Base-by-base conservation (phyloP, 2,888 invertebrate genomes). In the Cynaeus angustus region DNA sequence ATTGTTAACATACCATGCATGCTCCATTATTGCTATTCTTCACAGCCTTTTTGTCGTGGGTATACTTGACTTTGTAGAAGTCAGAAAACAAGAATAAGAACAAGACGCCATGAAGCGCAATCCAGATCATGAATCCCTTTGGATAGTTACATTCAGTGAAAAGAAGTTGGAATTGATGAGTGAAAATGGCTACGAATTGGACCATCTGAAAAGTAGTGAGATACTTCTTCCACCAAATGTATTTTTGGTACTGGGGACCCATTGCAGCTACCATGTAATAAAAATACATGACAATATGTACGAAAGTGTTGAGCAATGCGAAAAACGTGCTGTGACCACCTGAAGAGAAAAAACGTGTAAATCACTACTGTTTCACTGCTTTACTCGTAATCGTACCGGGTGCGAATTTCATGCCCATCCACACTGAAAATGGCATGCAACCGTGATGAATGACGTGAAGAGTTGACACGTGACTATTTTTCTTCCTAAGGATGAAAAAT, bases 251-350 rank as follows among this genome's bases (percentile, higher is more conserved):
- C 82, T 90, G 87, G 43, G 97, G 97, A 59, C 98, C 98, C 91
- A 97, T 92, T 16, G 97, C 97, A 3, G 98, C 91, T 72, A 98
- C 89, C 92, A 97, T 96, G 85, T 98, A 98, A 86, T 98, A 98
- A 86, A 94, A 94, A 86, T 98, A 98, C 98, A 98, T 98, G 74
- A 98, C 90, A 81, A 98, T 94, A 86, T 98, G 98, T 70, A 98
- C 97, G 84, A 97, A 96, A 1, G 96, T 93, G 86, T 98, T 98
- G 79, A 97, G 89, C 78, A 97, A 88, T 33, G 97, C 94, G 85
- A 98, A 98, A 89, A 98, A 98, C 68, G 98, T 97, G 85, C 96
- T 96, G 88, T 98, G 97, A 45, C 98, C 97, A 86, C 97, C 97
- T 62, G 14, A 16, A 61, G 37, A 9, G 13, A 56, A 41, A 58